Percentiles rank a stretch among this genome's conserved stretches.
Evolutionary conservation across 1,140 invertebrate species (phyloP).

Genomic region (Tigriopus japonicus): DNA sequence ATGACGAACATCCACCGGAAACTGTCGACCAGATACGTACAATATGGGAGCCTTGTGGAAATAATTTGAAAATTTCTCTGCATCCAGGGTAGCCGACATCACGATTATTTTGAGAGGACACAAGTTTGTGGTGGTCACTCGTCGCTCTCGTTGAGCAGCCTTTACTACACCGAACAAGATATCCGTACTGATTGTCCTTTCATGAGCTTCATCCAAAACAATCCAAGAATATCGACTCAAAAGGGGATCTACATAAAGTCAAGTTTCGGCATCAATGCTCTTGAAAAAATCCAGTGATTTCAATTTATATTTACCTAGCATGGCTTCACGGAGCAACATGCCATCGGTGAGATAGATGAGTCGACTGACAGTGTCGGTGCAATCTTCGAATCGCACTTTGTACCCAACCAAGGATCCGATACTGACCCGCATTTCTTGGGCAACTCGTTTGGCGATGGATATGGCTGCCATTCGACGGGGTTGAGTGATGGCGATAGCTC

Average conservation of each 20-base stretch:
- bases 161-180: conserved; percentile 67
- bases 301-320: conserved; percentile 31
- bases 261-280: too few relatives aligned
- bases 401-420: conserved; percentile 68
- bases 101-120: conserved; percentile 42
- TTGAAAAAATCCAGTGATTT: too few relatives aligned
- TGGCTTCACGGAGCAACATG: conserved; percentile 74
- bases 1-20: conserved; percentile 41
- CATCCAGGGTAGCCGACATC: conserved; percentile 91
- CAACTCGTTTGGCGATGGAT: conserved; percentile 65
- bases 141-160: conserved; percentile 49
- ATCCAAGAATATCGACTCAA: conserved; percentile 58
- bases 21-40: conserved; percentile 73
- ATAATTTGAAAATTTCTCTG: conserved; percentile 75
- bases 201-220: conserved; percentile 93
- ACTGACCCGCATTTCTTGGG: conserved; percentile 43
- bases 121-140: conserved; percentile 24
- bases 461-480: conserved; percentile 65
- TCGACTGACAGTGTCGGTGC: conserved; percentile 40
- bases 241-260: conserved; percentile 34
- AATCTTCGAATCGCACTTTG: conserved; percentile 79
- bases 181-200: conserved; percentile 87
- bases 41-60: conserved; percentile 67
- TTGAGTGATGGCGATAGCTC: conserved; percentile 55
- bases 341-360: conserved; percentile 80